Evolutionary conservation across 2,888 invertebrate species (phyloP).

Genomic region (Mayetiola destructor): DNA sequence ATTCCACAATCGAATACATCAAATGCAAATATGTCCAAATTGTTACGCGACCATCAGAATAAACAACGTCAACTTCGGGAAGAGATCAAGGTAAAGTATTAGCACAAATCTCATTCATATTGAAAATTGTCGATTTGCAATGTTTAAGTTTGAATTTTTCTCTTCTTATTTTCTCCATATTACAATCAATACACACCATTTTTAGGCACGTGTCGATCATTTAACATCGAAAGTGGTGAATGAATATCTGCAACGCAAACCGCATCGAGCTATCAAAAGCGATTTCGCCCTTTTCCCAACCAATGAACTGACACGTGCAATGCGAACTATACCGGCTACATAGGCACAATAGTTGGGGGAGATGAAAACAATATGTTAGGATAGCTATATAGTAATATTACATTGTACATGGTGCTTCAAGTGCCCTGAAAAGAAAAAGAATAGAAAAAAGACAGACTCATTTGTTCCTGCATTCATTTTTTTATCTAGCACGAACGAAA

Average conservation of each 20-base stretch:
- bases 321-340: no score
- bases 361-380: no score
- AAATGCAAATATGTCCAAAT: slow-evolving; percentile 22
- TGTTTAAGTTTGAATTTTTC: slow-evolving; percentile 21
- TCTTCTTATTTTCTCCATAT: slow-evolving; percentile 20
- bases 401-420: no score
- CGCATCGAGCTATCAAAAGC: slow-evolving; percentile 29
- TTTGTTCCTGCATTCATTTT: no score
- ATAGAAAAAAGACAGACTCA: no score
- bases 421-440: no score
- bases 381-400: no score
- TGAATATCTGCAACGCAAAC: slow-evolving; percentile 34
- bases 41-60: slow-evolving; percentile 22
- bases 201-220: slow-evolving; percentile 25
- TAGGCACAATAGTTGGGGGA: no score
- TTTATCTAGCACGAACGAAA: no score
- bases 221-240: slow-evolving; percentile 31
- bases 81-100: slow-evolving; percentile 23
- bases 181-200: neutral
- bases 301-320: slow-evolving; percentile 25
- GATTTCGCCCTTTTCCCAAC: slow-evolving; percentile 33
- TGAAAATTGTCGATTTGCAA: no score
- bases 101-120: slow-evolving; percentile 17
- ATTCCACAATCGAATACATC: slow-evolving; percentile 20
- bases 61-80: slow-evolving; percentile 26